Evolutionary conservation across 2,888 invertebrate species (phyloP).

Genomic region (Drosophila leonis): DNA sequence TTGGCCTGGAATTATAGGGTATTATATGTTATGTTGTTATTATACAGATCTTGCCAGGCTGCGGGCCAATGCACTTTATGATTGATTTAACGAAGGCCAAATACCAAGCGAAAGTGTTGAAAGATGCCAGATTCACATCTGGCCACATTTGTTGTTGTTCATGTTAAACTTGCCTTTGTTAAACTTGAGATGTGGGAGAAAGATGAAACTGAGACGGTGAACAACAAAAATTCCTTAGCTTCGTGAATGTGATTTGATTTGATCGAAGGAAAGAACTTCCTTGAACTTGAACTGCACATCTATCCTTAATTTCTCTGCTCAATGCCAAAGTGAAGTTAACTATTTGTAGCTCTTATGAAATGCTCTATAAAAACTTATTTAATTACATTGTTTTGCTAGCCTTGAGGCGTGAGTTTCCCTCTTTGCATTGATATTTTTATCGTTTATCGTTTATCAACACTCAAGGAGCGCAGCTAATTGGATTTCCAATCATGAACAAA

Average conservation of each 20-base stretch:
- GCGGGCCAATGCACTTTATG: slow-evolving; percentile 59
- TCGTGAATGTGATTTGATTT: background rate
- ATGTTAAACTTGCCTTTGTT: background rate
- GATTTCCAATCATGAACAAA: slow-evolving; percentile 31
- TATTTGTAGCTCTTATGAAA: background rate
- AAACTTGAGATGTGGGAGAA: background rate
- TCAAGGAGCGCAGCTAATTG: slow-evolving; percentile 40
- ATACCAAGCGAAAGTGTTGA: slow-evolving; percentile 52
- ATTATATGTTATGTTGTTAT: slow-evolving; percentile 60
- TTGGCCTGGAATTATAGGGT: slow-evolving; percentile 28
- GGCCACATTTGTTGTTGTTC: slow-evolving; percentile 39
- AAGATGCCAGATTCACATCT: slow-evolving; percentile 35
- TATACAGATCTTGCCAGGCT: background rate
- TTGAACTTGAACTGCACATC: too few relatives aligned
- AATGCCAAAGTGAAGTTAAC: background rate
- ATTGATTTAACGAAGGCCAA: slow-evolving; percentile 55
- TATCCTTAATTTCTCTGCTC: too few relatives aligned
- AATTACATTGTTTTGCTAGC: background rate
- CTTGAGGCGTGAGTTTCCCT: slow-evolving; percentile 6
- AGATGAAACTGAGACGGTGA: background rate
- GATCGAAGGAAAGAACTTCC: background rate
- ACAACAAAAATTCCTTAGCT: background rate
- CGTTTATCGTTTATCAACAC: slow-evolving; percentile 25
- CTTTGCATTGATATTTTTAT: background rate
- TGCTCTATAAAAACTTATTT: too few relatives aligned